A percentile compares a stretch with the other conserved stretches of the same genome.
Conservation (phyloP, 2,888 invertebrate species). For the Hecatera dysodea region DNA sequence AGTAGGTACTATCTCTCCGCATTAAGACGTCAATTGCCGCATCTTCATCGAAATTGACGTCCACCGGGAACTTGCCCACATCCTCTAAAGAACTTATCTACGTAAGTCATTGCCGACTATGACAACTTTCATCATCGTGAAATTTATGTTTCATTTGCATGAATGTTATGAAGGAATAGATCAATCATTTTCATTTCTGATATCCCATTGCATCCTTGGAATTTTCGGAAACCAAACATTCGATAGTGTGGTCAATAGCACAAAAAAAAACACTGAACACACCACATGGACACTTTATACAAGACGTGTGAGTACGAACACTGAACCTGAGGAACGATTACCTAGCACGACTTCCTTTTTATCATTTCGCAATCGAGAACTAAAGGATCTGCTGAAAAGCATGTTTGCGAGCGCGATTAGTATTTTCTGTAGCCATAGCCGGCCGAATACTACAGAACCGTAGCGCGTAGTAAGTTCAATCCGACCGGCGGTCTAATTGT, state of each 20-base stretch:
- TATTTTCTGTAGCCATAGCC: constrained; percentile 72
- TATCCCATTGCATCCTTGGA: constrained; percentile 35
- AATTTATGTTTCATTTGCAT: neutral
- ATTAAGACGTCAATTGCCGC: constrained; percentile 48
- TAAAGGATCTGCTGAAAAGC: constrained; percentile 85
- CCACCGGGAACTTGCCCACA: constrained; percentile 9
- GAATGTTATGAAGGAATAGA: neutral
- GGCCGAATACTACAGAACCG: constrained; percentile 58
- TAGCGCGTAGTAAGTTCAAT: constrained; percentile 74
- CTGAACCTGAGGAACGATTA: constrained; percentile 78
- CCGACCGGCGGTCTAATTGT: constrained; percentile 79
- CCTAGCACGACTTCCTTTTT: constrained; percentile 94
- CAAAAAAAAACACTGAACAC: constrained; percentile 49
- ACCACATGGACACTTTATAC: constrained; percentile 47
- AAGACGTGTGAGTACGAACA: constrained; percentile 60
- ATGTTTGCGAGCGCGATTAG: constrained; percentile 71
- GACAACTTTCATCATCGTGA: constrained; percentile 6
- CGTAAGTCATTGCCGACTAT: constrained; percentile 8
- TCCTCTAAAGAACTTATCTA: constrained; percentile 17
- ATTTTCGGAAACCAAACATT: constrained; percentile 2
- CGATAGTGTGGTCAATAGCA: constrained; percentile 22
- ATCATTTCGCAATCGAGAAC: constrained; percentile 92
- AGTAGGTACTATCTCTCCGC: constrained; percentile 47
- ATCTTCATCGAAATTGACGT: constrained; percentile 22
- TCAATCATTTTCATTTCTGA: constrained; percentile 16